Base-by-base conservation (phyloP, 2,888 invertebrate species). In the Lepeophtheirus nordmannii region DNA sequence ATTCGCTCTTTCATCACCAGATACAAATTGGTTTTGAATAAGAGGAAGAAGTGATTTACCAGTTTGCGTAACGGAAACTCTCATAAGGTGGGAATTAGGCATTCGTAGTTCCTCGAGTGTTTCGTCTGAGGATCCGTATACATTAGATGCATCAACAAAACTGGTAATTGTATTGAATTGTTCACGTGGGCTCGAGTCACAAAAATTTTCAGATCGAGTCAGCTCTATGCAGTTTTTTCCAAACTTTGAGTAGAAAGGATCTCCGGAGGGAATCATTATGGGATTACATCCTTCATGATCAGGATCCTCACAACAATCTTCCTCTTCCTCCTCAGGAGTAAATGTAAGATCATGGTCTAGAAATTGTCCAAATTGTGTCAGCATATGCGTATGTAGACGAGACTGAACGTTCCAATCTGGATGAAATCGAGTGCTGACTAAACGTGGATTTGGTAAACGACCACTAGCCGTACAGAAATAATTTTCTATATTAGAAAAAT, bases 321-420 rank as follows among this genome's bases (percentile, higher is more conserved):
- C 37, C 1, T 38, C 30, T 37, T 58, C 65, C 39, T 38, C 65
- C 23, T 65, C 58, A 1, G 80, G 80, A 2, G 80, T 79, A 68
- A 79, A 77, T 10, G 80, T 79, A 68, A 80, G 71, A 70, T 81
- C 81, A 71, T 81, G 80, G 70, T 81, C 81, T 46, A 80, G 71
- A 70, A 81, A 77, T 70, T 81, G 80, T 9, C 78, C 80, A 68
- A 77, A 78, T 70, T 80, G 80, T 80, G 80, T 80, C 11, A 80
- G 71, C 71, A 80, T 73, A 39, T 65, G 65, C 1, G 65, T 65
- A 53, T 58, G 39, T 14, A 58, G 10, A 17, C 14, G 8, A 14
- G 57, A 57, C 9, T 58, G 65, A 10, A 30, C 5, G 11, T 65
- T 58, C 30, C 30, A 10, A 30, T 65, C 65, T 58, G 58, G 65